Conservation (phyloP, 2,113 vertebrate genomes). For the Trematocara zebra region DNA sequence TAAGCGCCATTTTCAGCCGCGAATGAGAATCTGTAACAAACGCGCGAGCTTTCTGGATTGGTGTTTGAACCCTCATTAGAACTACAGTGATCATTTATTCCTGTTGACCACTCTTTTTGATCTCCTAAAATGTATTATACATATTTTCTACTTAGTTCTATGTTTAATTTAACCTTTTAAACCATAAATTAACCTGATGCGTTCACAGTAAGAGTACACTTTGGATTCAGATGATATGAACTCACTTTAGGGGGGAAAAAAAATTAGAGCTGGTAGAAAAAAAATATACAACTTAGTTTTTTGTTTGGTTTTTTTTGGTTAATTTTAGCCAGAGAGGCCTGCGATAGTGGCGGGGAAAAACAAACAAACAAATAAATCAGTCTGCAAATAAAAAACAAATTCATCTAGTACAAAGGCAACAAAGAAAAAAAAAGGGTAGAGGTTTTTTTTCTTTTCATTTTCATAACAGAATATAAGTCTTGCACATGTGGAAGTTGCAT, state of each 20-base stretch:
- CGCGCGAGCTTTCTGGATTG: neutral
- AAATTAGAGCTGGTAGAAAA: neutral
- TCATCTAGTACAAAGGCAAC: neutral
- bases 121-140: neutral
- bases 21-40: neutral
- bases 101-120: neutral
- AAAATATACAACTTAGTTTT: neutral
- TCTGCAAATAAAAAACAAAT: conserved; percentile 5
- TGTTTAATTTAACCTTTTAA: neutral
- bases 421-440: neutral
- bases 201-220: neutral
- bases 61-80: neutral
- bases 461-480: neutral
- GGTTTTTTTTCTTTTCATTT: neutral
- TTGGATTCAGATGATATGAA: neutral
- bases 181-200: conserved; percentile 2
- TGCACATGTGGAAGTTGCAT: conserved; percentile 9
- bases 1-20: conserved; percentile 57
- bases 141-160: neutral
- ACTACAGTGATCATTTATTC: neutral
- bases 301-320: neutral
- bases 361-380: neutral
- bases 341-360: neutral
- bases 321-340: neutral
- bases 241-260: neutral